Base-by-base conservation (phyloP, 2,113 vertebrate species). In the Phyllostomus discolor region DNA sequence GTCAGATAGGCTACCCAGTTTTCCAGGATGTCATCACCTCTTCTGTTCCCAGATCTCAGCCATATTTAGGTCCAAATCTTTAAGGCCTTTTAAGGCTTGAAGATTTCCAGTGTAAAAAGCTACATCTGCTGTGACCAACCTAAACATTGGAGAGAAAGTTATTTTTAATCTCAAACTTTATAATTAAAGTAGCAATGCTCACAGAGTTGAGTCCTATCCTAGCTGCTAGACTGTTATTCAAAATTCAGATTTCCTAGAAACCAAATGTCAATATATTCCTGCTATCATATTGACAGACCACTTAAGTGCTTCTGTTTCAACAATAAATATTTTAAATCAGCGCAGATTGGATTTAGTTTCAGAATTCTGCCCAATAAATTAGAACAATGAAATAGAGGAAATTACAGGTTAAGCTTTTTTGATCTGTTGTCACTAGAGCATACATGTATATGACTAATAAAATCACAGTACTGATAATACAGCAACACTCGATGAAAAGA, bases 11-110 rank as follows among this genome's bases (percentile, higher is more conserved):
- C 81, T 92, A 83, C 16, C 90, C 62, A 85, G 94, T 97, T 96
- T 96, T 98, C 95, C 95, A 43, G 14, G 76, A 93, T 88, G 83
- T 93, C 92, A 99, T 99, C 99, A 99, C 99, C 99, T 99, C 99
- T 99, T 99, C 98, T 99, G 99, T 98, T 99, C 99, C 99, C 99
- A 99, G 97, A 99, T 99, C 97, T 99, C 99, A 0, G 98, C 98
- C 99, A 99, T 99, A 98, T 99, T 99, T 96, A 99, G 98, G 98
- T 99, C 99, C 92, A 99, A 98, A 64, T 97, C 97, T 98, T 99
- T 99, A 95, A 99, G 99, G 95, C 99, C 99, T 98, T 99, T 99
- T 98, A 99, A 98, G 76, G 98, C 99, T 99, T 99, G 99, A 87
- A 99, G 96, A 97, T 99, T 99, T 99, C 99, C 99, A 67, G 99